These are phyloP conservation scores for Leptopilina boulardi DNA, from an alignment of 1,140 invertebrate species.

Conservation along the genomic window DNA sequence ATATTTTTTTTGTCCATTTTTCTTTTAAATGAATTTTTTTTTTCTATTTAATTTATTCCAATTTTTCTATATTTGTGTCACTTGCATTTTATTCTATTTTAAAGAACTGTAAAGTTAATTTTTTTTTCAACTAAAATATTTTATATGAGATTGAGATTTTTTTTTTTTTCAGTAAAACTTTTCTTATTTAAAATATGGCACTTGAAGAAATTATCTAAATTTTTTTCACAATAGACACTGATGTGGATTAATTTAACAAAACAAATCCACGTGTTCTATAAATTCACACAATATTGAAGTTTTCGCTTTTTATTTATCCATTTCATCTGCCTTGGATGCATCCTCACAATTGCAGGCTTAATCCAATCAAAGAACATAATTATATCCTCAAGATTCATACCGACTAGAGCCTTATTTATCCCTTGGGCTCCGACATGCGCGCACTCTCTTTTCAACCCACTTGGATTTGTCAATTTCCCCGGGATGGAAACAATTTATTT, in stretches of 20 bases:
- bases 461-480: constrained; percentile 10
- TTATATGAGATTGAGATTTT: too few relatives aligned
- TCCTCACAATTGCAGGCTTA: constrained; percentile 24
- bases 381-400: constrained; percentile 26
- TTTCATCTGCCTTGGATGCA: constrained; percentile 3
- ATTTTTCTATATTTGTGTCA: too few relatives aligned
- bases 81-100: too few relatives aligned
- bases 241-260: neutral
- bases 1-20: too few relatives aligned
- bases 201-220: neutral
- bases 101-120: too few relatives aligned
- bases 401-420: constrained; percentile 30
- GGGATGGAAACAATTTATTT: constrained; percentile 19
- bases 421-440: constrained; percentile 24
- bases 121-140: too few relatives aligned
- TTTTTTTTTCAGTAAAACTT: too few relatives aligned
- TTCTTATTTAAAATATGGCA: too few relatives aligned
- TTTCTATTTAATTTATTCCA: too few relatives aligned
- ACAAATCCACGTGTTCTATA: constrained; percentile 23
- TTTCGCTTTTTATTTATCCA: neutral
- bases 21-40: too few relatives aligned
- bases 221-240: neutral
- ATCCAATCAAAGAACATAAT: constrained; percentile 27
- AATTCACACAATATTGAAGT: neutral
- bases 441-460: constrained; percentile 28